Evolutionary conservation across 2,797 vertebrate species (phyloP), one percentile per base, ranked within the genome.

Genomic region (Arnoldichthys spilopterus): DNA sequence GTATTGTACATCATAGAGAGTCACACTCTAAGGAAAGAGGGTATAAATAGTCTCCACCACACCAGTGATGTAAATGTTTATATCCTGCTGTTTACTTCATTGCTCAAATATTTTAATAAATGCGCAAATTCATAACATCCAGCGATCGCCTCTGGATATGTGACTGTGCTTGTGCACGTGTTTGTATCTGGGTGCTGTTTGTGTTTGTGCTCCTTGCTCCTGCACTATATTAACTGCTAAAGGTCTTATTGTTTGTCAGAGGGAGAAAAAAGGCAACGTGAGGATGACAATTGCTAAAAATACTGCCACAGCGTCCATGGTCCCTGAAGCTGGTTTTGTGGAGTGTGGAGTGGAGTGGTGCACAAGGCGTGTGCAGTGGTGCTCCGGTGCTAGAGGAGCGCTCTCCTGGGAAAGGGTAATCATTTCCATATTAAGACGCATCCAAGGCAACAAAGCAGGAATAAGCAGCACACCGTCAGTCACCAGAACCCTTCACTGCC

Each of bases 381-480:
- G 12, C 28, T 74, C 43, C 49, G 66, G 77, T 70, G 71, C 68
- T 54, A 45, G 20, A 30, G 37, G 70, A 75, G 58, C 62, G 37
- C 32, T 40, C 40, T 77, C 76, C 45, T 43, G 24, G 15, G 53
- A 63, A 49, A 72, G 68, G 47, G 47, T 28, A 78, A 26, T 49
- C 37, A 88, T 93, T 90, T 92, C 83, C 91, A 91, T 92, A 92
- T 92, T 90, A 85, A 92, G 89, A 86, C 75, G 88, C 88, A 89
- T 86, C 85, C 88, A 90, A 88, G 81, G 88, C 88, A 89, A 87
- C 86, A 88, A 90, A 88, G 80, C 85, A 86, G 84, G 84, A 81
- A 80, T 88, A 87, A 78, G 85, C 85, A 69, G 61, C 72, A 86
- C 79, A 80, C 49, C 69, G 78, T 69, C 43, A 68, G 73, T 82